Evolutionary conservation across 2,113 vertebrate genomes (phyloP).

Genomic region (Isichthys henryi): DNA sequence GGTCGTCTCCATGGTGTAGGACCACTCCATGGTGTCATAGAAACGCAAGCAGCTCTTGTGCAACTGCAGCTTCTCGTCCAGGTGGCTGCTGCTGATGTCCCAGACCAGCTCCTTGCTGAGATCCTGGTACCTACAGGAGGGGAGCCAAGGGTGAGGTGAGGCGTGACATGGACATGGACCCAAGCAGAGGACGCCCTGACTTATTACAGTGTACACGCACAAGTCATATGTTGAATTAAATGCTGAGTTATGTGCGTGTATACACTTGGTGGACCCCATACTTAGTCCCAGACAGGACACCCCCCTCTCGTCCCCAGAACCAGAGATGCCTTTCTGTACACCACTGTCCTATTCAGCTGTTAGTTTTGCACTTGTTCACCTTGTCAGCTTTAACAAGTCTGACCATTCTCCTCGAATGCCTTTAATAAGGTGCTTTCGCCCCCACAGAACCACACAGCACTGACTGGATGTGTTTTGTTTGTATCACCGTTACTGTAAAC

Average conservation of each 20-base stretch:
- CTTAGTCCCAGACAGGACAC: too few relatives aligned
- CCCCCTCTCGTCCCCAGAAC: not conserved
- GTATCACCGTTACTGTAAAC: not conserved
- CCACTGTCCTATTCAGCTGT: not conserved
- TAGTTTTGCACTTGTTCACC: not conserved
- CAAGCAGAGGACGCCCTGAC: too few relatives aligned
- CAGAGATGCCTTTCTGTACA: not conserved
- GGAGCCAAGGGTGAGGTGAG: not conserved
- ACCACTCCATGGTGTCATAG: constrained; percentile 68
- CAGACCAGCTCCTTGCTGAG: constrained; percentile 58
- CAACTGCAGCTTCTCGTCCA: constrained; percentile 70
- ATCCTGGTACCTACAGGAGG: constrained; percentile 63
- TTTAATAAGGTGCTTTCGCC: not conserved
- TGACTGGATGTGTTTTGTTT: not conserved
- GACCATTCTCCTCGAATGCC: not conserved
- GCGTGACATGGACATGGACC: not conserved
- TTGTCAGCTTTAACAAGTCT: not conserved
- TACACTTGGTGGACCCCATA: not conserved
- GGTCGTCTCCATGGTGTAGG: constrained; percentile 58
- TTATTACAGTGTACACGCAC: not conserved
- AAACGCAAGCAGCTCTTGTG: constrained; percentile 64
- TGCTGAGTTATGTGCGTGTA: not conserved
- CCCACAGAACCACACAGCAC: not conserved
- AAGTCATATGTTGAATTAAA: not conserved
- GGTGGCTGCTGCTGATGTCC: constrained; percentile 51